Conservation (phyloP, 2,888 invertebrate species). For the Nycteola revayana region DNA sequence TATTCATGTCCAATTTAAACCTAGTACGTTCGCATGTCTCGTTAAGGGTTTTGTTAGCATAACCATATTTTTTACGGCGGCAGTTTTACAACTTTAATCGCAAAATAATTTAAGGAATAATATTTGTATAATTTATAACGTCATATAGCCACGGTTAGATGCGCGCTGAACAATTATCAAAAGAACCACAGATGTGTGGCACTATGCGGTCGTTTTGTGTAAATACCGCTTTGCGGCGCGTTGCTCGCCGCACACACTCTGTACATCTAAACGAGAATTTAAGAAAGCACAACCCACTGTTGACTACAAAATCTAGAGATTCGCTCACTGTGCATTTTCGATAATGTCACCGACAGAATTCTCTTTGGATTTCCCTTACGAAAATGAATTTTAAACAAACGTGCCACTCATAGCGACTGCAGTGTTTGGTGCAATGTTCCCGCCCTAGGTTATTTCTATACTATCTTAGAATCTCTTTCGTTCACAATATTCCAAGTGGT, state of each 20-base stretch:
- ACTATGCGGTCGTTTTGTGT: too few species aligned
- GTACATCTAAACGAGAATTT: too few species aligned
- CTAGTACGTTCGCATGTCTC: too few species aligned
- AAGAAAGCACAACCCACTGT: too few species aligned
- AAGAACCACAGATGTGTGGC: background rate
- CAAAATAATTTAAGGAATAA: too few species aligned
- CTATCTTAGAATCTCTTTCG: constrained; percentile 15
- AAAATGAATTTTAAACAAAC: background rate
- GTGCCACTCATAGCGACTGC: background rate
- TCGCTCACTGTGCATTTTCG: background rate
- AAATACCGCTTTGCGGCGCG: too few species aligned
- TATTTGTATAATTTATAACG: too few species aligned
- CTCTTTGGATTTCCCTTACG: background rate
- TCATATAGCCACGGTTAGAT: background rate
- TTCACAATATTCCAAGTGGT: constrained; percentile 18
- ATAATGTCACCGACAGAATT: background rate
- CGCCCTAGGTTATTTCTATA: constrained; percentile 10
- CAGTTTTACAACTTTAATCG: too few species aligned
- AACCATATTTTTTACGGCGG: too few species aligned
- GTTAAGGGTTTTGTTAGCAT: too few species aligned
- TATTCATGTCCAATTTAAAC: background rate
- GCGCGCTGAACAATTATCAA: background rate
- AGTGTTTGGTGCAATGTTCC: constrained; percentile 5
- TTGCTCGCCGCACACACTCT: too few species aligned
- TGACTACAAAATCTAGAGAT: background rate